Evolutionary conservation across 2,113 vertebrate genomes (phyloP).

Genomic region (Erythrocercus mccallii): DNA sequence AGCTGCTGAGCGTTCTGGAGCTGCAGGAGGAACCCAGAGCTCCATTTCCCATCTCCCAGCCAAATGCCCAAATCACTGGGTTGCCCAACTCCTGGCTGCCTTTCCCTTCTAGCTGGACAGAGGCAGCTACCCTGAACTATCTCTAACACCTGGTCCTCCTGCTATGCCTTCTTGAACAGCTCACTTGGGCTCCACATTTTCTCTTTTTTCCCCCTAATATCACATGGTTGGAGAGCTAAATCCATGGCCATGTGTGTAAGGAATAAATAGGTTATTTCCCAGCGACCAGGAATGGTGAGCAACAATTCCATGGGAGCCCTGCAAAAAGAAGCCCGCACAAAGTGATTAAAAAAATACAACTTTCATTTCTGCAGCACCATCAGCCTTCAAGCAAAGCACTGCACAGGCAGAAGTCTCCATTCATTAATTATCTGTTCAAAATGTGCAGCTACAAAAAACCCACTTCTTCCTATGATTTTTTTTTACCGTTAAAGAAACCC

Average conservation of each 20-base stretch:
- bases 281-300: background rate
- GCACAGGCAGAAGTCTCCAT: background rate
- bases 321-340: background rate
- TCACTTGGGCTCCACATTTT: background rate
- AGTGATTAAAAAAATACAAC: background rate
- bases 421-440: background rate
- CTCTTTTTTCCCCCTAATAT: background rate
- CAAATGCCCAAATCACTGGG: background rate
- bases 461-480: background rate
- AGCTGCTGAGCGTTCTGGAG: background rate
- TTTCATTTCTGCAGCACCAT: background rate
- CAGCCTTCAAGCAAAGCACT: background rate
- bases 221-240: background rate
- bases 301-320: background rate
- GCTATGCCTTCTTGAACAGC: rapidly evolving
- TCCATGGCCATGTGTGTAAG: rapidly evolving
- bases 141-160: background rate
- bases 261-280: background rate
- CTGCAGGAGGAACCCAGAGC: background rate
- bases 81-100: background rate
- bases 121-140: background rate
- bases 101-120: background rate
- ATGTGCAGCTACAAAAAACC: background rate
- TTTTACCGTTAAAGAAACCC: background rate
- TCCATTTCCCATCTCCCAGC: background rate